Percentiles rank a stretch among this genome's conserved stretches.
phyloP scores from a whole-genome alignment of 2,113 vertebrate genomes.

The Microtus ochrogaster region DNA sequence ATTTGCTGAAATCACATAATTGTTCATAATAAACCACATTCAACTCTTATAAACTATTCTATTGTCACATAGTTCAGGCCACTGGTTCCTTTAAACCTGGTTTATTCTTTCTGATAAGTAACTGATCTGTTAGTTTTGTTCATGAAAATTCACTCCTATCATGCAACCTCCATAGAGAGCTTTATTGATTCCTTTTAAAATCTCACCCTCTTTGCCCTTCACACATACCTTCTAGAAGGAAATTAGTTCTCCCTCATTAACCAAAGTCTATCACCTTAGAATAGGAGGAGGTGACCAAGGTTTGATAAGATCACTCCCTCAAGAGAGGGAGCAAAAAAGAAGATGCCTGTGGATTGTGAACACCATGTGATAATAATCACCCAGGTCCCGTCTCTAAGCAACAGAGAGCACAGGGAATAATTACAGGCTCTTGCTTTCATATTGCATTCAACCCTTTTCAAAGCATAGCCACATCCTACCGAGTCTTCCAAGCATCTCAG shows the following conservation, averaged over 20 bases:
- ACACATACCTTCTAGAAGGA: conserved; percentile 7
- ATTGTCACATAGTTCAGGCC: background rate
- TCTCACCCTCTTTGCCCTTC: background rate
- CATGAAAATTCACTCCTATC: background rate
- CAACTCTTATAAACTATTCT: background rate
- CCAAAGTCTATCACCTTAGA: background rate
- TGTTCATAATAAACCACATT: background rate
- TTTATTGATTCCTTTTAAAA: conserved; percentile 41
- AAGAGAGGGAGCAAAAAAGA: background rate
- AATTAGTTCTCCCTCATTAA: conserved; percentile 9
- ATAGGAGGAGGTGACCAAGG: conserved; percentile 7
- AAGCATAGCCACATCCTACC: background rate
- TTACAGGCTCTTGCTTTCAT: conserved; percentile 46
- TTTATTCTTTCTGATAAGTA: background rate
- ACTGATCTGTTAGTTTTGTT: background rate
- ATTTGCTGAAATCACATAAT: background rate
- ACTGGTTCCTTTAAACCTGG: background rate
- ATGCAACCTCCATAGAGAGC: background rate
- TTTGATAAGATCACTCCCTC: background rate
- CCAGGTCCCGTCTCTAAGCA: conserved; percentile 38
- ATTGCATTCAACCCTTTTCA: background rate
- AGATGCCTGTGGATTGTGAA: background rate
- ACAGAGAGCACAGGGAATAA: conserved; percentile 42
- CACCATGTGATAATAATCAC: background rate
- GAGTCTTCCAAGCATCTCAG: conserved; percentile 20